Conservation (phyloP, 2,888 invertebrate genomes). For the Oligia latruncula region DNA sequence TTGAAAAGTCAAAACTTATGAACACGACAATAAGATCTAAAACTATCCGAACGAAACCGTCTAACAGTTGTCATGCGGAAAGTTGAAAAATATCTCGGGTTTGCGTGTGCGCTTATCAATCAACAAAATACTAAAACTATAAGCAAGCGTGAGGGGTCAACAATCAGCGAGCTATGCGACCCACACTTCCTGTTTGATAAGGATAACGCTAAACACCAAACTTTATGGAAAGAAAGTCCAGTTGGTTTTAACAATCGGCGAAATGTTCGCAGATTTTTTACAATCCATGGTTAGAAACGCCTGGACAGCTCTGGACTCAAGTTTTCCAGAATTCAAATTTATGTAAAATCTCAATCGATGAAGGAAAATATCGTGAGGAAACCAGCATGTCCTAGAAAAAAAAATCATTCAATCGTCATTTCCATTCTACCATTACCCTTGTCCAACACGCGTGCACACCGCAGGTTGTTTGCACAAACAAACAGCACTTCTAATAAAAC, state of each 20-base stretch:
- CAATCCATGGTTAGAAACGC: not conserved
- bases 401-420: not conserved
- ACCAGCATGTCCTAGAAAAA: too few relatives aligned
- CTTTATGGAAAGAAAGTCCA: slow-evolving; percentile 18
- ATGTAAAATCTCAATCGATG: not conserved
- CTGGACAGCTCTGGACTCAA: not conserved
- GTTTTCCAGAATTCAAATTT: not conserved
- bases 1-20: not conserved
- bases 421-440: slow-evolving; percentile 1
- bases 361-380: too few relatives aligned
- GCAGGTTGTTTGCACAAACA: slow-evolving; percentile 23
- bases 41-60: not conserved
- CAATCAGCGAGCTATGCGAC: slow-evolving; percentile 35
- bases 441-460: not conserved
- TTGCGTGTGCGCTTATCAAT: slow-evolving; percentile 50
- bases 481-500: slow-evolving; percentile 31
- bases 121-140: slow-evolving; percentile 46
- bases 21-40: not conserved
- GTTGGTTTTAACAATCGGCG: not conserved
- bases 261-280: not conserved
- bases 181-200: slow-evolving; percentile 50
- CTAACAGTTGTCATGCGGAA: slow-evolving; percentile 40
- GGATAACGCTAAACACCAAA: slow-evolving; percentile 24
- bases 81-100: slow-evolving; percentile 3
- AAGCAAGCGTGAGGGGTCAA: slow-evolving; percentile 36